Conservation (phyloP, 2,113 vertebrate species). For the Engystomops pustulosus region DNA sequence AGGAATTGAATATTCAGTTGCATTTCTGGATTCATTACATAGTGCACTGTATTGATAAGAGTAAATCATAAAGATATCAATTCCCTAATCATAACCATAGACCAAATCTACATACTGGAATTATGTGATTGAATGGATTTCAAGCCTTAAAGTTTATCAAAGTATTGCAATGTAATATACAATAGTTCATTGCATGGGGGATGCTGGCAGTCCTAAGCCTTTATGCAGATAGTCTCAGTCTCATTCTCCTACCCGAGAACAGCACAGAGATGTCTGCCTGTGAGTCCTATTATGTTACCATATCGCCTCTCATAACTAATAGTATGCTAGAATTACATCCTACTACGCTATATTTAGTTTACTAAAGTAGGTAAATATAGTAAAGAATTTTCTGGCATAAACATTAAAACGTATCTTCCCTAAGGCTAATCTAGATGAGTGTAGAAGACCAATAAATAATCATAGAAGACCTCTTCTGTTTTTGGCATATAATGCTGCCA, state of each 20-base stretch:
- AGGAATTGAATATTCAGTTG: no score
- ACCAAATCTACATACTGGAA: not conserved
- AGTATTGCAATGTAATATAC: not conserved
- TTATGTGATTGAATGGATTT: not conserved
- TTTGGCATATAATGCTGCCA: not conserved
- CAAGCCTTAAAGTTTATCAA: not conserved
- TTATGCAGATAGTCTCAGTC: no score
- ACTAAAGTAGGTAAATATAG: not conserved
- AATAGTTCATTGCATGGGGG: no score
- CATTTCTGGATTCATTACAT: no score
- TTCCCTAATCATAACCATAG: no score
- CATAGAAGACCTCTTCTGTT: not conserved
- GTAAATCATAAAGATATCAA: no score
- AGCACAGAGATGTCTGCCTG: no score
- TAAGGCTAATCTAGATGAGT: not conserved
- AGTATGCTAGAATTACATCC: not conserved
- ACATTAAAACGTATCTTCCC: conserved; percentile 7
- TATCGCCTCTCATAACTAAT: not conserved
- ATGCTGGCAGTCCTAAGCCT: no score
- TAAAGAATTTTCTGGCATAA: conserved; percentile 6
- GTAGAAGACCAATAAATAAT: conserved; percentile 12
- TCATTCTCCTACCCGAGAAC: no score
- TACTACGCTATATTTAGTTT: not conserved
- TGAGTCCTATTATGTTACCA: no score
- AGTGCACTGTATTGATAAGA: no score